Conservation (phyloP, 2,113 vertebrate genomes). For the Onychostruthus taczanowskii region DNA sequence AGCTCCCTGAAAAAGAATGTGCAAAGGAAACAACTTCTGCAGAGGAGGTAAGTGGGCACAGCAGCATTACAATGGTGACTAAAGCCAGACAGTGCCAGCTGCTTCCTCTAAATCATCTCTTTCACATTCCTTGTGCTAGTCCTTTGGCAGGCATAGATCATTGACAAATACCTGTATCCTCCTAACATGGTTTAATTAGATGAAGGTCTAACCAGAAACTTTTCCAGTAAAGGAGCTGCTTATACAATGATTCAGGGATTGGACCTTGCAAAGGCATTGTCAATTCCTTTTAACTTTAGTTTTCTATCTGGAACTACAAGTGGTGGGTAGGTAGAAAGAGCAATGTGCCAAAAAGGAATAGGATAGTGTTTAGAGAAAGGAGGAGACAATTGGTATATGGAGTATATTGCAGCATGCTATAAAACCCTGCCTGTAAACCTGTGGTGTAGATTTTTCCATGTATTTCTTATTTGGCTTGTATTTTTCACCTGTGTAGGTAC, state of each 20-base stretch:
- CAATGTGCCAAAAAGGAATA: neutral
- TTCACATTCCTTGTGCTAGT: neutral
- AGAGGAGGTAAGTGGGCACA: neutral
- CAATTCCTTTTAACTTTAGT: neutral
- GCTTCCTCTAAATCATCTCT: neutral
- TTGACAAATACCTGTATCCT: neutral
- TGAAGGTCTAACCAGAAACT: neutral
- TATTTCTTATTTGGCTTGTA: neutral
- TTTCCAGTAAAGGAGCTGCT: neutral
- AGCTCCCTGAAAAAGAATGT: neutral
- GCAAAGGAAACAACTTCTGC: neutral
- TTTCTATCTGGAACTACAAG: neutral
- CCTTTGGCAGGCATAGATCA: neutral
- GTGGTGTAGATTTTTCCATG: rapidly evolving
- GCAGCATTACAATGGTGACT: neutral
- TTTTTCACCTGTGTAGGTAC: neutral
- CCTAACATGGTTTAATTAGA: neutral
- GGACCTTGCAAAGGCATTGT: neutral
- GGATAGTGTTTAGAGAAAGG: neutral
- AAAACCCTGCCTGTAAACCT: neutral
- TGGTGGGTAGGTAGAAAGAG: neutral
- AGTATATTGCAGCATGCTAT: neutral
- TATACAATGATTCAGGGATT: neutral
- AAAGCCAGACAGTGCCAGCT: neutral
- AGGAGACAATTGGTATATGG: neutral